Percentiles rank a stretch among this genome's conserved stretches.
Conservation (phyloP, 2,113 vertebrate species). For the Corythornis madagascariensis region DNA sequence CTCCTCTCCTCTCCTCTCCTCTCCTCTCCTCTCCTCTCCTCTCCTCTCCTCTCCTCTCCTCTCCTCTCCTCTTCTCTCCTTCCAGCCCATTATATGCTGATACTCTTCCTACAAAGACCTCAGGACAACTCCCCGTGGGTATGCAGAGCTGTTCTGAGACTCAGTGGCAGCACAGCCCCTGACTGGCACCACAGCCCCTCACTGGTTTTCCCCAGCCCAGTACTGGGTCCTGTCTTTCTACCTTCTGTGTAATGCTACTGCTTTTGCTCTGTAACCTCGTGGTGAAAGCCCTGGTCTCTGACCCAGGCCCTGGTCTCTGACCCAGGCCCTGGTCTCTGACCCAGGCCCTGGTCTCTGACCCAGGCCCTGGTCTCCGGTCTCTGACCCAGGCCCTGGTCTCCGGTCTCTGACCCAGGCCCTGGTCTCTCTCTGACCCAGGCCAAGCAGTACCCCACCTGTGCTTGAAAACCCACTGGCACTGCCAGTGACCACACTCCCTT, state of each 20-base stretch:
- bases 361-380: not conserved
- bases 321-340: not conserved
- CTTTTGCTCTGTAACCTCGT: not conserved
- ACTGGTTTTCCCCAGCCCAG: not conserved
- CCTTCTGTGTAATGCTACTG: not conserved
- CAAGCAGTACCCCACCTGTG: not conserved
- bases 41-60: too few species aligned
- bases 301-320: too few species aligned
- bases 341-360: not conserved
- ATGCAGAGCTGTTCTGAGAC: not conserved
- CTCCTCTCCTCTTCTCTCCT: too few species aligned
- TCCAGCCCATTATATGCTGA: not conserved
- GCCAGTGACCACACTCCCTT: not conserved
- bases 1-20: too few species aligned
- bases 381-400: not conserved
- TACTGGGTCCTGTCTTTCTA: not conserved
- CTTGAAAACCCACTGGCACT: not conserved
- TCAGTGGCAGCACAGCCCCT: not conserved
- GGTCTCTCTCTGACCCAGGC: too few species aligned
- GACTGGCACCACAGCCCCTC: not conserved
- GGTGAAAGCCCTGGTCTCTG: not conserved
- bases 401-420: not conserved
- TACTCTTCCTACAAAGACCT: not conserved
- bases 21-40: too few species aligned
- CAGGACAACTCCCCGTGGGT: not conserved